A percentile compares a stretch with the other conserved stretches of the same genome.
Evolutionary conservation across 2,113 vertebrate genomes (phyloP).

Genomic region (Oxygymnocypris stewartii): DNA sequence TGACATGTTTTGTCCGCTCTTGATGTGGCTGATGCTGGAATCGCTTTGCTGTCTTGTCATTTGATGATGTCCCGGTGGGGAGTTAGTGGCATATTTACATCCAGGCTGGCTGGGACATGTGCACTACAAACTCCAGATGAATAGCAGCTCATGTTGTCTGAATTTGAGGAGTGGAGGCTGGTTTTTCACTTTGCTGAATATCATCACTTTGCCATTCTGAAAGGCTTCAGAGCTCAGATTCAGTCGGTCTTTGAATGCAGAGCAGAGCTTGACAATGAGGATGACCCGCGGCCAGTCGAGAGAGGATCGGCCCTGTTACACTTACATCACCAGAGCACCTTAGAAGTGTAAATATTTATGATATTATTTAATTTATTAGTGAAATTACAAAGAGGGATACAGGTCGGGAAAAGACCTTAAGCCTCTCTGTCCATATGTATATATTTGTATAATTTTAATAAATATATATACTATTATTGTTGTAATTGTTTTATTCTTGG

Average conservation of each 20-base stretch:
- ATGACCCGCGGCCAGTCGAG: not conserved
- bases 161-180: not conserved
- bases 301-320: not conserved
- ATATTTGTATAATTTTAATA: too few relatives aligned
- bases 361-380: too few relatives aligned
- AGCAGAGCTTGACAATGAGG: conserved; percentile 13
- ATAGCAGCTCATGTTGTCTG: conserved; percentile 21
- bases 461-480: too few relatives aligned
- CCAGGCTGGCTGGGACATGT: conserved; percentile 23
- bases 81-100: conserved; percentile 26
- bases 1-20: conserved; percentile 35
- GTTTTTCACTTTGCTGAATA: not conserved
- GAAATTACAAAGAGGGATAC: too few relatives aligned
- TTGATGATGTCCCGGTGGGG: conserved; percentile 10
- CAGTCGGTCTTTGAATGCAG: not conserved
- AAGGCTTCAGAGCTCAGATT: conserved; percentile 6
- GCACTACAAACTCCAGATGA: conserved; percentile 17
- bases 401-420: too few relatives aligned
- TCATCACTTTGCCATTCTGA: conserved; percentile 4
- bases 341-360: too few relatives aligned
- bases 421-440: too few relatives aligned
- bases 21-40: conserved; percentile 9
- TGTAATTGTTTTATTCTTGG: too few relatives aligned
- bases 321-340: too few relatives aligned
- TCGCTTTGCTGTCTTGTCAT: conserved; percentile 21